Percentiles rank a stretch among this genome's conserved stretches.
Conservation (phyloP, 2,113 vertebrate genomes). For the Helogale parvula region DNA sequence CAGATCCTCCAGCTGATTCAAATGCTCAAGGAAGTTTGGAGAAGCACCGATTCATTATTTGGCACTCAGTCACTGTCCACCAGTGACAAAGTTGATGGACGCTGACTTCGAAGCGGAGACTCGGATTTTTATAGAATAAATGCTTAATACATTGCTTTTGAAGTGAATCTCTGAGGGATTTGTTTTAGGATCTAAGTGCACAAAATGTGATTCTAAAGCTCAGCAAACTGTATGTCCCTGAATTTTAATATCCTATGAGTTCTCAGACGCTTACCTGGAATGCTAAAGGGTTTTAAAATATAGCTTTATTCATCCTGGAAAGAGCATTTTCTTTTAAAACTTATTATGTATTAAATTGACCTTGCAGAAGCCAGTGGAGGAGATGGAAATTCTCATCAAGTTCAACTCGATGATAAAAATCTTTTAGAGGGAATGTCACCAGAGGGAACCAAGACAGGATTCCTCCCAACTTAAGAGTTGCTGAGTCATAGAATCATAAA, state of each 20-base stretch:
- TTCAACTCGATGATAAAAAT: conserved; percentile 43
- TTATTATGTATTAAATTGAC: conserved; percentile 45
- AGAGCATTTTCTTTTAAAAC: conserved; percentile 49
- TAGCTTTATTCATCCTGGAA: background rate
- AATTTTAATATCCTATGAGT: conserved; percentile 58
- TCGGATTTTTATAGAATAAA: conserved; percentile 51
- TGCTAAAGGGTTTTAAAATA: conserved; percentile 49
- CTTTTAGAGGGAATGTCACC: conserved; percentile 6
- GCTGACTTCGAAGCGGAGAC: background rate
- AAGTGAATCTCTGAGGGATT: conserved; percentile 56
- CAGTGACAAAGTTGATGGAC: background rate
- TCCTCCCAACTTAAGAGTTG: conserved; percentile 45
- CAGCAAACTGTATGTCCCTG: conserved; percentile 38
- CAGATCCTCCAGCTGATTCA: background rate
- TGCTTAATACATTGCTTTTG: conserved; percentile 33
- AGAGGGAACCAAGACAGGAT: conserved; percentile 29
- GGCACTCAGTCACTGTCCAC: background rate
- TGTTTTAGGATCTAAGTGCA: conserved; percentile 67
- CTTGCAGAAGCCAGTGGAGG: conserved; percentile 43
- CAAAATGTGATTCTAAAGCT: conserved; percentile 58
- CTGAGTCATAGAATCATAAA: conserved; percentile 54
- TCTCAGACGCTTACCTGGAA: conserved; percentile 51
- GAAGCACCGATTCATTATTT: background rate
- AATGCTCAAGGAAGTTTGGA: background rate
- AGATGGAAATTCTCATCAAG: conserved; percentile 60